Percentiles rank a stretch among this genome's conserved stretches.
phyloP scores from a whole-genome alignment of 2,888 invertebrate genomes.

The Odontothrips loti region DNA sequence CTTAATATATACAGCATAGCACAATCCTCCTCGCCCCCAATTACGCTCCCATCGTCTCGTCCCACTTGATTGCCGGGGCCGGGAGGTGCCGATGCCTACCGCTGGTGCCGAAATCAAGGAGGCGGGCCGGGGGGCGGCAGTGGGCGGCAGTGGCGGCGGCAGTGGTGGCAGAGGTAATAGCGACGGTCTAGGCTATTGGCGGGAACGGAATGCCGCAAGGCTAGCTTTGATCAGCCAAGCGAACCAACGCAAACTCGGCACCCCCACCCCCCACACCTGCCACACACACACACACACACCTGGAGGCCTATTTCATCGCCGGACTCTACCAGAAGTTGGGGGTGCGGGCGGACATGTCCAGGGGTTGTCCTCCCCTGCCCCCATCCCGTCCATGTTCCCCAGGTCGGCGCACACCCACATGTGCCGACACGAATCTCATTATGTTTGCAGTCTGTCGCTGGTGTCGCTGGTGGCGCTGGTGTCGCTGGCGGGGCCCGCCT shows the following conservation, averaged over 20 bases:
- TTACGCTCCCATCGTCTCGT: neutral
- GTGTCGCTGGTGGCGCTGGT: neutral
- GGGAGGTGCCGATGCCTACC: too few species aligned
- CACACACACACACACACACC: neutral
- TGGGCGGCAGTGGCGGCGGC: neutral
- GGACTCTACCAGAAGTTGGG: neutral
- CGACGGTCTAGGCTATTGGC: neutral
- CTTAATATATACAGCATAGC: too few species aligned
- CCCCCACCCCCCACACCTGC: neutral
- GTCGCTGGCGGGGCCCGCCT: neutral
- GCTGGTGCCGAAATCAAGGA: too few species aligned
- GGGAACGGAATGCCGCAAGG: neutral
- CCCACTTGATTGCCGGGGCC: too few species aligned
- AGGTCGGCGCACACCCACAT: neutral
- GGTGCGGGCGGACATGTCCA: neutral
- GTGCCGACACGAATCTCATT: neutral
- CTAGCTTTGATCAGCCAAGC: constrained; percentile 2
- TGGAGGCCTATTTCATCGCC: too few species aligned
- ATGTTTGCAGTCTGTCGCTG: too few species aligned
- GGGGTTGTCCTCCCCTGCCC: neutral
- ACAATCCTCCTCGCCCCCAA: neutral
- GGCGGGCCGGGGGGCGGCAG: neutral
- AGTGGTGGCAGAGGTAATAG: neutral
- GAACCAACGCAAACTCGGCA: neutral
- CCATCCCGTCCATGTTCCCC: neutral